Percentiles rank a stretch among this genome's conserved stretches.
These are phyloP conservation scores for Diachrysia chrysitis DNA, from an alignment of 2,888 invertebrate species.

Conservation along the genomic window DNA sequence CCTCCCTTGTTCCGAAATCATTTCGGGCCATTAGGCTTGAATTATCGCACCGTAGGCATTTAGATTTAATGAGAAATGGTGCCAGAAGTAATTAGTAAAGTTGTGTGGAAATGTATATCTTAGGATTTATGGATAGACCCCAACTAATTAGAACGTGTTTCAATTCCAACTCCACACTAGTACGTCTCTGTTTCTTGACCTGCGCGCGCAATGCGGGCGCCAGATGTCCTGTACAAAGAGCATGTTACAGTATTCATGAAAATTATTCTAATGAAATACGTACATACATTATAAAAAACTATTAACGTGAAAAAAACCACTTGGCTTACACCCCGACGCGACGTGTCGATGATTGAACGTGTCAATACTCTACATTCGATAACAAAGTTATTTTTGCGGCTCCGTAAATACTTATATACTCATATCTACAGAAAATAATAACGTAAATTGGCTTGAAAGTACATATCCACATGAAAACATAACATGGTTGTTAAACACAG, in stretches of 20 bases:
- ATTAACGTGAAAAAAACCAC: conserved; percentile 64
- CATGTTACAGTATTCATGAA: conserved; percentile 31
- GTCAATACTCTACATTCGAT: conserved; percentile 66
- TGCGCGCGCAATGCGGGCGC: conserved; percentile 31
- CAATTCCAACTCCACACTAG: neutral
- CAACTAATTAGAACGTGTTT: conserved; percentile 1
- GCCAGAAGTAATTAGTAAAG: conserved; percentile 35
- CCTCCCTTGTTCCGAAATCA: conserved; percentile 38
- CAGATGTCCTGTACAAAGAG: conserved; percentile 10
- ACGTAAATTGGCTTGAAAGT: conserved; percentile 22
- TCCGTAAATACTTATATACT: conserved; percentile 19
- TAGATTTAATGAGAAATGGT: conserved; percentile 43
- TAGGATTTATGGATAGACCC: conserved; percentile 24
- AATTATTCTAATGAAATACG: conserved; percentile 42
- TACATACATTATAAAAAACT: conserved; percentile 52
- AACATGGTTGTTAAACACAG: conserved; percentile 62
- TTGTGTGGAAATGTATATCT: conserved; percentile 1
- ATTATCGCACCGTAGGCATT: conserved; percentile 41
- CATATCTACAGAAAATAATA: conserved; percentile 13
- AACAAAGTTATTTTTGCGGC: conserved; percentile 54
- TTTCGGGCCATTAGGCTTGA: conserved; percentile 43
- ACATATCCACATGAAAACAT: conserved; percentile 23
- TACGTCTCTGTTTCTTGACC: neutral
- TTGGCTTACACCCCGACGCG: conserved; percentile 61
- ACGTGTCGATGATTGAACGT: conserved; percentile 71